Conservation (phyloP, 2,888 invertebrate species). For the Timema cristinae region DNA sequence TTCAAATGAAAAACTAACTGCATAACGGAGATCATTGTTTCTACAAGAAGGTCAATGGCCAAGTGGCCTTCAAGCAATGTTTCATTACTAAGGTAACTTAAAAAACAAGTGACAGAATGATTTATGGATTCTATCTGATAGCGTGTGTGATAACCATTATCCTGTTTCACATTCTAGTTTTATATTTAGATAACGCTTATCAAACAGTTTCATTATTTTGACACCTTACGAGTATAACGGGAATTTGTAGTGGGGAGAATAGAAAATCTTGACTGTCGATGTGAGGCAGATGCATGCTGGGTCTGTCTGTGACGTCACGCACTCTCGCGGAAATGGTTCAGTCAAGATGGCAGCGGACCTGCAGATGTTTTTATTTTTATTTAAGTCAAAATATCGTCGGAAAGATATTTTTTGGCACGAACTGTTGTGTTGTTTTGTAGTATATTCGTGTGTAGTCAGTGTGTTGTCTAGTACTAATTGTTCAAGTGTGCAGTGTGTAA, state of each 20-base stretch:
- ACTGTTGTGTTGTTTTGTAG: slow-evolving; percentile 45
- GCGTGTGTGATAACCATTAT: no score
- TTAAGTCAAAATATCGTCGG: slow-evolving; percentile 80
- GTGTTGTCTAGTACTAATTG: slow-evolving; percentile 38
- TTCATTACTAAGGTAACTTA: no score
- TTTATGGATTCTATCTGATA: no score
- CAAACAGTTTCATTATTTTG: not conserved
- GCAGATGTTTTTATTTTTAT: slow-evolving; percentile 83
- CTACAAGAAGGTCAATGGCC: no score
- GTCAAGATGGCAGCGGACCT: slow-evolving; percentile 76
- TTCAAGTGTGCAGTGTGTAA: slow-evolving; percentile 46
- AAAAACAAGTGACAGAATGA: no score
- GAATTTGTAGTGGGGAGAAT: slow-evolving; percentile 9
- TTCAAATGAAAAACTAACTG: no score
- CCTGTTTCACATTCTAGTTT: no score
- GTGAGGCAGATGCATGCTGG: slow-evolving; percentile 21
- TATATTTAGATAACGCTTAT: no score
- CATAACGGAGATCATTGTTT: no score
- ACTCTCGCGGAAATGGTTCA: slow-evolving; percentile 48
- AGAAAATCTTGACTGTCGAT: not conserved
- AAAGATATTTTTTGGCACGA: slow-evolving; percentile 58
- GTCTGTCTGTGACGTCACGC: slow-evolving; percentile 23
- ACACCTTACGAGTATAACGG: not conserved
- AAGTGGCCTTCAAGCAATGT: no score
- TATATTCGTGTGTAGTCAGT: slow-evolving; percentile 42